Conservation (phyloP, 2,888 invertebrate species). For the Heliconius aoede region DNA sequence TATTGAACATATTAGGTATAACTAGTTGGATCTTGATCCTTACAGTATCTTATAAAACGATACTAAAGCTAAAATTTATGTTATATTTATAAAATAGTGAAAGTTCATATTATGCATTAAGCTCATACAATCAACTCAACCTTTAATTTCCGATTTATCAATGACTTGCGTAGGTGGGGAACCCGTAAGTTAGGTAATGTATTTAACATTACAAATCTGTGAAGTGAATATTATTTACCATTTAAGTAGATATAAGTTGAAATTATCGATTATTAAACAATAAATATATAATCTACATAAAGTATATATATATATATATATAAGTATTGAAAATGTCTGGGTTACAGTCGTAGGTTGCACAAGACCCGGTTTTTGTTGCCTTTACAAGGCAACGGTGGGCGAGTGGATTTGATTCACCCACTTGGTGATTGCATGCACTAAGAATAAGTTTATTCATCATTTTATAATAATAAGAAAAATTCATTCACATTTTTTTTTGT, state of each 20-base stretch:
- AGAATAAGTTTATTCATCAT: conserved; percentile 44
- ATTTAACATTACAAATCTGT: not conserved
- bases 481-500: conserved; percentile 15
- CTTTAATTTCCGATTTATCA: conserved; percentile 32
- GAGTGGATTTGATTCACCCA: conserved; percentile 72
- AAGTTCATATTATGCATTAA: conserved; percentile 15
- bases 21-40: not conserved
- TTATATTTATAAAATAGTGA: not conserved
- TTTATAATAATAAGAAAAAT: conserved; percentile 35
- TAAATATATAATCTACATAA: conserved; percentile 1
- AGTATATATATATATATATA: not conserved
- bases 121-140: conserved; percentile 8
- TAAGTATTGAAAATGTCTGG: conserved; percentile 34
- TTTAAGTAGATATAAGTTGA: conserved; percentile 21
- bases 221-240: conserved; percentile 23
- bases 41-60: not conserved
- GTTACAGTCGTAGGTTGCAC: conserved; percentile 62
- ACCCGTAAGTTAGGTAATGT: not conserved
- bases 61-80: not conserved
- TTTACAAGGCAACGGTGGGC: conserved; percentile 63
- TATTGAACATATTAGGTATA: not conserved
- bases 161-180: conserved; percentile 35
- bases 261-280: conserved; percentile 29
- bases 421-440: conserved; percentile 62
- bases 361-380: conserved; percentile 59